Conservation (phyloP, 2,113 vertebrate species). For the Nibea albiflora region DNA sequence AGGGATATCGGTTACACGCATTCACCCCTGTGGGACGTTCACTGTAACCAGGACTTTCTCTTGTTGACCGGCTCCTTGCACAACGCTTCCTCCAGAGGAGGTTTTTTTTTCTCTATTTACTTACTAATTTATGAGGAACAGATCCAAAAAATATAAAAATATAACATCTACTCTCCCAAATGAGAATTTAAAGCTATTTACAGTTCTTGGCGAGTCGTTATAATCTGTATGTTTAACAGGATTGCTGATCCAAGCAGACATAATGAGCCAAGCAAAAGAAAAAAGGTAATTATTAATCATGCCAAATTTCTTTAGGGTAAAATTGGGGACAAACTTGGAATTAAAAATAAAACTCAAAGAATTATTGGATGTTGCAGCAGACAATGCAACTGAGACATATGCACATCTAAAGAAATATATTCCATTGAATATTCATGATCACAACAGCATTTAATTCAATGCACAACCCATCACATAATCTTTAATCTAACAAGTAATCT, state of each 20-base stretch:
- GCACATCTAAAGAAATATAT: too few species aligned
- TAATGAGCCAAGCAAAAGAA: not conserved
- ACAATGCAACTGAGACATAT: not conserved
- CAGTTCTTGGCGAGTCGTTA: not conserved
- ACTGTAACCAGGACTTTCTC: not conserved
- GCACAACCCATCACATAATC: not conserved
- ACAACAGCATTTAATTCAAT: not conserved
- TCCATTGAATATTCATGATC: not conserved
- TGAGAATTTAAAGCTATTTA: not conserved
- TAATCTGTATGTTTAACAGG: not conserved
- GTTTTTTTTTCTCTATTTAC: not conserved
- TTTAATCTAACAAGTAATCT: not conserved
- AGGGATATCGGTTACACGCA: conserved; percentile 2
- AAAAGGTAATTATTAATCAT: too few species aligned
- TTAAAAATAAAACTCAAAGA: not conserved
- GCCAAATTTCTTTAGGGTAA: not conserved
- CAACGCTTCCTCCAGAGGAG: not conserved
- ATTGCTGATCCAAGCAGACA: not conserved
- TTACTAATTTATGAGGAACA: not conserved
- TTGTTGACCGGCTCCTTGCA: not conserved
- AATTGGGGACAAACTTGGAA: not conserved
- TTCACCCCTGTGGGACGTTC: not conserved
- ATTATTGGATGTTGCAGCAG: not conserved
- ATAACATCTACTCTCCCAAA: not conserved
- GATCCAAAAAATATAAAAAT: not conserved